These are phyloP conservation scores for Cardinalis cardinalis DNA, from an alignment of 2,113 vertebrate species.

Conservation along the genomic window DNA sequence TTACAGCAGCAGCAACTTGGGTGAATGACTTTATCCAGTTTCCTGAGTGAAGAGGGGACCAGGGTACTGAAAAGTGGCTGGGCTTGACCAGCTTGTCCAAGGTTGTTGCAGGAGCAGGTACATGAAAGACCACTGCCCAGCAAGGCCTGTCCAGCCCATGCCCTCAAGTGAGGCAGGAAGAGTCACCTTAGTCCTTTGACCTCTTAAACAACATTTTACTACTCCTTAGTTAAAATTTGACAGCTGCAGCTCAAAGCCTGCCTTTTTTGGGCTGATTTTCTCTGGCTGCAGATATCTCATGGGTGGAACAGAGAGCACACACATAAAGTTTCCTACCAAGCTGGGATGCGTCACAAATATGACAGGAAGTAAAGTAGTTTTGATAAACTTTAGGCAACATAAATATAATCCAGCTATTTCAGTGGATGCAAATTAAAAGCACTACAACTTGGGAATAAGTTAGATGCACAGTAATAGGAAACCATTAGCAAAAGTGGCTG, in stretches of 20 bases:
- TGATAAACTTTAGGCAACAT: background rate
- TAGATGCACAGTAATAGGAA: background rate
- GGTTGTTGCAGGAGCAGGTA: background rate
- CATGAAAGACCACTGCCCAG: background rate
- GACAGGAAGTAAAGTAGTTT: background rate
- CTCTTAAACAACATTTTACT: background rate
- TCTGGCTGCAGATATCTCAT: background rate
- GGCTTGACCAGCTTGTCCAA: background rate
- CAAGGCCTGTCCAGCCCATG: background rate
- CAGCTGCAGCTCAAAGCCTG: background rate
- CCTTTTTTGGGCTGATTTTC: background rate
- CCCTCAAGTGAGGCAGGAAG: background rate
- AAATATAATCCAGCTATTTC: background rate
- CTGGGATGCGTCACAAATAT: rapidly evolving
- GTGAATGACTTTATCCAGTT: background rate
- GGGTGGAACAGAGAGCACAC: background rate
- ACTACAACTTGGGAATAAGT: background rate
- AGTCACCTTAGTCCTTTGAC: background rate
- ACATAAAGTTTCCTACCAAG: background rate
- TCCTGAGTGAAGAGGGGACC: background rate
- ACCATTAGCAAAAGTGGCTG: background rate
- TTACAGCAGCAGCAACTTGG: background rate
- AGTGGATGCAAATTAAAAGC: background rate
- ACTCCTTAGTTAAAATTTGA: background rate
- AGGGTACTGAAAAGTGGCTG: background rate